Base-by-base conservation (phyloP, 2,113 vertebrate species). In the Oostethus manadensis region DNA sequence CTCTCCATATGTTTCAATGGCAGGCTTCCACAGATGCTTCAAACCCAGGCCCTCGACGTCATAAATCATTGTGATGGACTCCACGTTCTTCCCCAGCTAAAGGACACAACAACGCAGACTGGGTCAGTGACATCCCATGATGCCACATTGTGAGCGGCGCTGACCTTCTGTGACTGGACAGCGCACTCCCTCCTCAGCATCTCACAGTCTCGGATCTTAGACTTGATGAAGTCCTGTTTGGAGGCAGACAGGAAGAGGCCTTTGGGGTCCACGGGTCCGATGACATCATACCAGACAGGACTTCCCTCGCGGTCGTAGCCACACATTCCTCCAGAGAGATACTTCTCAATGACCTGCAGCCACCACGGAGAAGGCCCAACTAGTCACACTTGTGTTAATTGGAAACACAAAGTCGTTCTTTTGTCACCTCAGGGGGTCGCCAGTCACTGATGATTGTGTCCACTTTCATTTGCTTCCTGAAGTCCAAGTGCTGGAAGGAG, bases 11-110 rank as follows among this genome's bases (percentile, higher is more conserved):
- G 90, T 88, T 23, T 98, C 96, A 61, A 99, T 91, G 0, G 94
- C 94, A 2, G 96, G 96, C 58, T 98, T 99, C 93, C 94, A 98
- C 54, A 99, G 84, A 79, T 99, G 96, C 79, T 92, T 99, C 75
- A 99, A 84, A 40, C 96, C 94, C 56, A 99, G 88, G 43, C 95
- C 96, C 71, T 99, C 96, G 0, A 93, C 93, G 71, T 99, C 96
- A 0, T 94, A 98, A 71, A 99, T 91, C 93, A 98, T 93, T 23
- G 90, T 90, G 80, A 95, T 87, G 3, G 89, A 84, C 77, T 99
- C 96, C 0, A 99, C 38, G 53, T 89, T 93, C 81, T 60, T 94
- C 51, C 93, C 94, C 66, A 96, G 60, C 96, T 99, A 82, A 16
- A 79, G 56, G 26, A 18, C n/a, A 69, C 23, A 38, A 1, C 46